These are phyloP conservation scores for Bothrops jararaca DNA, from an alignment of 2,113 vertebrate species.

Conservation along the genomic window DNA sequence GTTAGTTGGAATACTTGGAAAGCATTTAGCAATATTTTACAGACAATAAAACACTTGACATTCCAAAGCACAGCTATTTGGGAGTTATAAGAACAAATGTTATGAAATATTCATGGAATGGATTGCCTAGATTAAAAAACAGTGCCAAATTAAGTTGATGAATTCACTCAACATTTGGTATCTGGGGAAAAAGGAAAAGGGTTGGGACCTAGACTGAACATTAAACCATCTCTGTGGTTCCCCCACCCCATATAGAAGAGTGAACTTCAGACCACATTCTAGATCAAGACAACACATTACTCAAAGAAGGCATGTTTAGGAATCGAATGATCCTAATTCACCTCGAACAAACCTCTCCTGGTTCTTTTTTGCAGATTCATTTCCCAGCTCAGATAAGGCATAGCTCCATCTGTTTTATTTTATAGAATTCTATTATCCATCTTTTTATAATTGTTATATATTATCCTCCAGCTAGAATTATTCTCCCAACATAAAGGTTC, in stretches of 20 bases:
- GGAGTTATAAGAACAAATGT: constrained; percentile 38
- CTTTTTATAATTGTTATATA: background rate
- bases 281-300: background rate
- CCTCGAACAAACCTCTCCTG: background rate
- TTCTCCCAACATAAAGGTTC: background rate
- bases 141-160: constrained; percentile 5
- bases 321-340: background rate
- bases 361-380: background rate
- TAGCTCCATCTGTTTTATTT: background rate
- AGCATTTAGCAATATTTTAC: constrained; percentile 29
- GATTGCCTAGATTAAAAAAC: constrained; percentile 1
- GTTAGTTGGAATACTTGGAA: constrained; percentile 37
- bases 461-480: background rate
- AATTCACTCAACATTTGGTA: background rate
- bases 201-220: background rate
- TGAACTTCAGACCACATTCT: background rate
- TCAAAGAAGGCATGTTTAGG: background rate
- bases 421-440: background rate
- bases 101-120: constrained; percentile 24
- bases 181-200: background rate
- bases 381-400: background rate
- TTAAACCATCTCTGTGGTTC: background rate
- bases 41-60: constrained; percentile 24
- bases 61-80: constrained; percentile 40
- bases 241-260: background rate